phyloP scores from a whole-genome alignment of 2,113 vertebrate species.

The Misgurnus mizolepis region DNA sequence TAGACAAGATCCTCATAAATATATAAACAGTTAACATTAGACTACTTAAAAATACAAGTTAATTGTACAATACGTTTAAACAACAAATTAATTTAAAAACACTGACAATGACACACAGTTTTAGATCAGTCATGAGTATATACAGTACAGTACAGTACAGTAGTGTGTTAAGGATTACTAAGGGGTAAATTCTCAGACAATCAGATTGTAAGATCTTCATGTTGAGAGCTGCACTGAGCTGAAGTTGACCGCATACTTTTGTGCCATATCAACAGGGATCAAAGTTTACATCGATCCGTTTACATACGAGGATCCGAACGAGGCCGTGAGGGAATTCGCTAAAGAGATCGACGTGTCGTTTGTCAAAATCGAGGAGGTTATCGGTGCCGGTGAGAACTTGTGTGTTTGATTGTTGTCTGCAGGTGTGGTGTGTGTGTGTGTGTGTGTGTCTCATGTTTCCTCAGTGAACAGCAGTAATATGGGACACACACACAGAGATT shows the following conservation, averaged over 20 bases:
- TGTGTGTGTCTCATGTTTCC: slow-evolving; percentile 30
- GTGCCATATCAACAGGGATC: slow-evolving; percentile 60
- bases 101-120: too few species aligned
- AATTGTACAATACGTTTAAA: too few species aligned
- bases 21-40: too few species aligned
- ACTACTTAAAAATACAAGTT: too few species aligned
- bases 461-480: background rate
- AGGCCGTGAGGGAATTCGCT: slow-evolving; percentile 72
- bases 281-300: slow-evolving; percentile 77
- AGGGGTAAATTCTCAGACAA: too few species aligned
- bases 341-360: slow-evolving; percentile 76
- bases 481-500: slow-evolving; percentile 4
- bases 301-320: slow-evolving; percentile 74
- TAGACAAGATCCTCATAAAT: too few species aligned
- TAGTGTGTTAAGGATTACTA: too few species aligned
- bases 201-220: too few species aligned
- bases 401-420: slow-evolving; percentile 18
- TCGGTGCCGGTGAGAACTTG: slow-evolving; percentile 68
- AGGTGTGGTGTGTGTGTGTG: slow-evolving; percentile 1
- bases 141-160: too few species aligned
- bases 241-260: background rate
- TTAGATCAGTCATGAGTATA: too few species aligned
- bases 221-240: too few species aligned
- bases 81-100: too few species aligned
- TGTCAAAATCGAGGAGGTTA: slow-evolving; percentile 77